These are phyloP conservation scores for Caenorhabditis remanei DNA, from an alignment of 1,140 invertebrate genomes.

Conservation along the genomic window DNA sequence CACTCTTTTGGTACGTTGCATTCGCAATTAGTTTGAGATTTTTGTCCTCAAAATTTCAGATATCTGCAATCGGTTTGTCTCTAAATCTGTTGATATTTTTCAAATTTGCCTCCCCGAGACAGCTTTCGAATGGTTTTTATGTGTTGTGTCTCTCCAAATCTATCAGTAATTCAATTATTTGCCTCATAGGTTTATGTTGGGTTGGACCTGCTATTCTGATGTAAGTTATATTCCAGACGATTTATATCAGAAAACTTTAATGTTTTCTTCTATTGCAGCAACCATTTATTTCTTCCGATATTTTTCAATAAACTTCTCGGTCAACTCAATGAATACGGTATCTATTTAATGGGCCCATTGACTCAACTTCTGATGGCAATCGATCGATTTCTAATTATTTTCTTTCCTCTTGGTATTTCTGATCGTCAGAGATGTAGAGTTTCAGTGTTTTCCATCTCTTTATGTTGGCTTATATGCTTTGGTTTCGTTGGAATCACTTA, in stretches of 20 bases:
- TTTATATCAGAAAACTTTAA: no score
- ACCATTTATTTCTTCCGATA: background rate
- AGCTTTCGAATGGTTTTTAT: background rate
- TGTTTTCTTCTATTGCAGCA: background rate
- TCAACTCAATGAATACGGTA: slow-evolving; percentile 2
- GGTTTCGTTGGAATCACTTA: background rate
- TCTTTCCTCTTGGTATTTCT: background rate
- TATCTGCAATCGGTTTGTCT: background rate
- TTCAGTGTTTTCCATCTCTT: background rate
- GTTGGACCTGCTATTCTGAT: background rate
- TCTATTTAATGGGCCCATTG: background rate
- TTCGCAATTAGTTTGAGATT: no score
- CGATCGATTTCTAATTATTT: background rate
- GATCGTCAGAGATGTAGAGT: background rate
- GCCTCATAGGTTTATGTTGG: background rate
- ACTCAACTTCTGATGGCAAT: background rate
- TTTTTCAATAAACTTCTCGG: background rate
- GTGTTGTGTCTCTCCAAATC: background rate
- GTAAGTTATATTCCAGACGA: background rate
- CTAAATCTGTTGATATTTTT: background rate
- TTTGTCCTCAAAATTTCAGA: background rate
- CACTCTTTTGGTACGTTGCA: no score
- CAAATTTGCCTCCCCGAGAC: background rate
- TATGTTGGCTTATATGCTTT: background rate
- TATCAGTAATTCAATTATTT: background rate